Conservation (phyloP, 2,888 invertebrate species). For the Drosophila kambysellisi region DNA sequence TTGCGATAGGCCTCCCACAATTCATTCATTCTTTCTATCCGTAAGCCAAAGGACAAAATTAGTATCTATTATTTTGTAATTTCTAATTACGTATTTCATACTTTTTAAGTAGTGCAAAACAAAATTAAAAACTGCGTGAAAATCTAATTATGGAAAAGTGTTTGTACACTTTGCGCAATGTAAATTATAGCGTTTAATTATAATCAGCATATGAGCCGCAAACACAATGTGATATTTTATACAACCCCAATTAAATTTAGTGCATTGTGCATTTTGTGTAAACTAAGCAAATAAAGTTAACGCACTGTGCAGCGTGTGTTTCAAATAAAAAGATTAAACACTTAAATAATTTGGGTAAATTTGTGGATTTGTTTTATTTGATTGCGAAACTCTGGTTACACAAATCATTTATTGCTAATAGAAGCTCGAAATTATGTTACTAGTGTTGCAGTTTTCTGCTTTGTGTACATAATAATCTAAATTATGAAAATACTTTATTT, state of each 20-base stretch:
- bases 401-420: not conserved
- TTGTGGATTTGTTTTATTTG: not conserved
- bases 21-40: not conserved
- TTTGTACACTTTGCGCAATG: constrained; percentile 32
- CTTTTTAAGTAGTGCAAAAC: constrained; percentile 1
- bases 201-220: constrained; percentile 10
- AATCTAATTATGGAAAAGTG: constrained; percentile 33
- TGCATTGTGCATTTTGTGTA: constrained; percentile 34
- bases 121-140: not conserved
- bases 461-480: too few relatives aligned
- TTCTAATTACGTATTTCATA: constrained; percentile 23
- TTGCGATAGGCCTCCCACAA: not conserved
- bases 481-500: not conserved
- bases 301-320: not conserved
- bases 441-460: too few relatives aligned
- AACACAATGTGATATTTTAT: constrained; percentile 20
- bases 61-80: constrained; percentile 23
- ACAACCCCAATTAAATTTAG: constrained; percentile 37
- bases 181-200: constrained; percentile 40
- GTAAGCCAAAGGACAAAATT: constrained; percentile 10
- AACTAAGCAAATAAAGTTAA: constrained; percentile 28
- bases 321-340: not conserved
- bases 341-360: not conserved
- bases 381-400: not conserved
- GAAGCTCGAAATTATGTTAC: not conserved